Conservation (phyloP, 2,888 invertebrate genomes). For the Cyclophora punctaria region DNA sequence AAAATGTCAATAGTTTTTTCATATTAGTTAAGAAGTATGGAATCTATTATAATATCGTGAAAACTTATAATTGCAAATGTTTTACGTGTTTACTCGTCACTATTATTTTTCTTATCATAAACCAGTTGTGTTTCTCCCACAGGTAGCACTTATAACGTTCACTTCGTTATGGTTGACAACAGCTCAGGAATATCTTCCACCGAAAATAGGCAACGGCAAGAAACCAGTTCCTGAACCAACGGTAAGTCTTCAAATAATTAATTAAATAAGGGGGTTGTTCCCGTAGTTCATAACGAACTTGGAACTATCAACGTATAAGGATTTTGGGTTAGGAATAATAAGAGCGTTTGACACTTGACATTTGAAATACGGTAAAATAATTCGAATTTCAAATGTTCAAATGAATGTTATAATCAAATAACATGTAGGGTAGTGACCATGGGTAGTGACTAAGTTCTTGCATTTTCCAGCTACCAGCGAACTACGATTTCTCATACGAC, state of each 20-base stretch:
- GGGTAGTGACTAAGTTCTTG: neutral
- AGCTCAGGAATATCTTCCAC: slow-evolving; percentile 72
- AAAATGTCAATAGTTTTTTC: too few relatives aligned
- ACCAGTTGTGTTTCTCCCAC: slow-evolving; percentile 12
- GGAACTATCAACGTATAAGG: too few relatives aligned
- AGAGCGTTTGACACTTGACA: too few relatives aligned
- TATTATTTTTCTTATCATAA: neutral
- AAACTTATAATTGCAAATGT: too few relatives aligned
- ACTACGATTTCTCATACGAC: slow-evolving; percentile 79
- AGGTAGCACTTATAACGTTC: slow-evolving; percentile 45
- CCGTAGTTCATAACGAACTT: neutral
- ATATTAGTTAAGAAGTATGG: too few relatives aligned
- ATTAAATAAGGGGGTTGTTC: neutral
- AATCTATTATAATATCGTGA: too few relatives aligned
- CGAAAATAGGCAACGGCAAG: slow-evolving; percentile 51
- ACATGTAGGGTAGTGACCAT: neutral
- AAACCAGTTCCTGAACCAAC: slow-evolving; percentile 49
- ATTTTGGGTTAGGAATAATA: too few relatives aligned
- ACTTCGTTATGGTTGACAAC: slow-evolving; percentile 48
- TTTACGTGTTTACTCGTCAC: too few relatives aligned
- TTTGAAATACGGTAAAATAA: too few relatives aligned
- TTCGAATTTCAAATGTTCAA: too few relatives aligned
- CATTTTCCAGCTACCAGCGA: slow-evolving; percentile 71
- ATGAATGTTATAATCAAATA: too few relatives aligned
- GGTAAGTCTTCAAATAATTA: slow-evolving; percentile 22